phyloP scores from a whole-genome alignment of 2,113 vertebrate species.

The Notarius lentiginosus region DNA sequence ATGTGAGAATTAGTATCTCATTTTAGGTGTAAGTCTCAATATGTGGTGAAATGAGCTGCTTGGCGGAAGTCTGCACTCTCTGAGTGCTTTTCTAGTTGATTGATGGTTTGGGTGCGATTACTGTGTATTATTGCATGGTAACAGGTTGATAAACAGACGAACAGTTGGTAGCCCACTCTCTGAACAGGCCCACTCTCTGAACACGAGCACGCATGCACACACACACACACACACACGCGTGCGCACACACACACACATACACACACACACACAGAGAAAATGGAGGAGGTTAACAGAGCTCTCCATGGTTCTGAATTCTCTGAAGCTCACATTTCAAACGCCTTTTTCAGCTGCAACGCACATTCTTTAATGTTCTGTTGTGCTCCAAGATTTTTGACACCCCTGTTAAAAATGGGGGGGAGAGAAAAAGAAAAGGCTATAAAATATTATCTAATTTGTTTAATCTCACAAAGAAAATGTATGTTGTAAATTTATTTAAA shows the following conservation, averaged over 20 bases:
- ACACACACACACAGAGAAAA: background rate
- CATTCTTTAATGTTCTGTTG: background rate
- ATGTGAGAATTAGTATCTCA: too few relatives aligned
- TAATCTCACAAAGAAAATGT: background rate
- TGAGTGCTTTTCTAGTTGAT: background rate
- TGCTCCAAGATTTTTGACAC: background rate
- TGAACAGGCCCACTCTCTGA: slow-evolving; percentile 13
- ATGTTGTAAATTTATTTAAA: background rate
- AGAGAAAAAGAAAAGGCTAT: background rate
- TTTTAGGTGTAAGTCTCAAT: too few relatives aligned
- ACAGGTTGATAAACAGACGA: slow-evolving; percentile 51
- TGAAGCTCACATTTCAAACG: background rate
- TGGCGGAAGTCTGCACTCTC: too few relatives aligned
- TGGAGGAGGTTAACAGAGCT: slow-evolving; percentile 8
- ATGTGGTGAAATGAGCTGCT: too few relatives aligned
- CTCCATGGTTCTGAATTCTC: slow-evolving; percentile 46
- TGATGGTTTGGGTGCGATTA: slow-evolving; percentile 47
- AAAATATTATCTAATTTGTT: background rate
- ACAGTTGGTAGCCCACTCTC: slow-evolving; percentile 31
- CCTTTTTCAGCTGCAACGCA: background rate
- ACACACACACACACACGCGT: background rate
- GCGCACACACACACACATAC: background rate
- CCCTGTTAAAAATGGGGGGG: background rate
- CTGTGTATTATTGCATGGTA: slow-evolving; percentile 47
- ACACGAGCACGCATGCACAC: background rate